Conservation (phyloP, 2,113 vertebrate genomes). For the Azemiops feae region DNA sequence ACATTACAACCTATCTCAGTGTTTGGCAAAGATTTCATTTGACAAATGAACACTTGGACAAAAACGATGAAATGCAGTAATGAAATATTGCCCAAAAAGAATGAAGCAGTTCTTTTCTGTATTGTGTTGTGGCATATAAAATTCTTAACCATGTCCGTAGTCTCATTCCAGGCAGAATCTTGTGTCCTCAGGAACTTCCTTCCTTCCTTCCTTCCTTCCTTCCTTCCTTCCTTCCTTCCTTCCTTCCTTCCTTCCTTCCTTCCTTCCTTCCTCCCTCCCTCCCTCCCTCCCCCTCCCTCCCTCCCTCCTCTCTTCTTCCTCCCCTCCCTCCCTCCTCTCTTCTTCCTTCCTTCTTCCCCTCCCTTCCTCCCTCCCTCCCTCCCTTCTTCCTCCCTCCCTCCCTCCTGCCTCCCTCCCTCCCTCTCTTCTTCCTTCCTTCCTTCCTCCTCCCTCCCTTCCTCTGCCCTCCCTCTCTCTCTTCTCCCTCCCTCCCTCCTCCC, state of each 20-base stretch:
- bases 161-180: neutral
- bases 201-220: neutral
- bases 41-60: neutral
- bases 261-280: too few species aligned
- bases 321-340: too few species aligned
- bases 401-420: neutral
- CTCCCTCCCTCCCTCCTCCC: neutral
- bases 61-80: neutral
- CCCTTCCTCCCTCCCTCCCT: neutral
- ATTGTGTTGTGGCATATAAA: neutral
- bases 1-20: neutral
- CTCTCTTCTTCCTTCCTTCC: neutral
- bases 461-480: too few species aligned
- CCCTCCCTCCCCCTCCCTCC: too few species aligned
- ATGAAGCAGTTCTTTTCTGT: neutral
- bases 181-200: neutral
- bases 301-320: too few species aligned
- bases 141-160: neutral
- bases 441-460: neutral
- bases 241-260: too few species aligned
- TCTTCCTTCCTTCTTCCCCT: neutral
- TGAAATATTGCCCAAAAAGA: neutral
- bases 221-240: too few species aligned
- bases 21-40: neutral
- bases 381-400: neutral